Evolutionary conservation across 2,797 vertebrate species (phyloP).

Genomic region (Tachyglossus aculeatus): DNA sequence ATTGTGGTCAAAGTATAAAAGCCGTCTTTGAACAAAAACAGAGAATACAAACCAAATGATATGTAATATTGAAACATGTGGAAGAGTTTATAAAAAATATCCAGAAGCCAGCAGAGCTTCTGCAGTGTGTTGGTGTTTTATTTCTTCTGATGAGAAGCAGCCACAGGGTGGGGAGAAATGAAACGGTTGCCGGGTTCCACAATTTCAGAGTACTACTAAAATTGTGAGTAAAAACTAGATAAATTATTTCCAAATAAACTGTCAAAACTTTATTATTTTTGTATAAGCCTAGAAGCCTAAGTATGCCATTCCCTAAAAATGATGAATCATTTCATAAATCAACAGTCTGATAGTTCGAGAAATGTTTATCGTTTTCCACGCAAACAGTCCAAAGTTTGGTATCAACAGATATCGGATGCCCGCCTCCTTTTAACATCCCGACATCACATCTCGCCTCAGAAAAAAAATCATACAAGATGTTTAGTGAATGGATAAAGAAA

Average conservation of each 20-base stretch:
- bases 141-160: background rate
- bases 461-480: too few relatives aligned
- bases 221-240: conserved; percentile 8
- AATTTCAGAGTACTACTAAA: conserved; percentile 20
- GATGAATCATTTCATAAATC: too few relatives aligned
- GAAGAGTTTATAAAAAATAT: conserved; percentile 10
- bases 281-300: too few relatives aligned
- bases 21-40: background rate
- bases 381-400: too few relatives aligned
- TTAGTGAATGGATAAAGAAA: too few relatives aligned
- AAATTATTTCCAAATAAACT: background rate
- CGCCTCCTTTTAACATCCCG: too few relatives aligned
- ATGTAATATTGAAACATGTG: conserved; percentile 14
- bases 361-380: too few relatives aligned
- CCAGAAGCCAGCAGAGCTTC: conserved; percentile 1
- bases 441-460: too few relatives aligned
- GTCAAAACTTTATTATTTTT: too few relatives aligned
- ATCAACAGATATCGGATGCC: too few relatives aligned
- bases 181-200: conserved; percentile 4
- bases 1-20: conserved; percentile 26
- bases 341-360: too few relatives aligned
- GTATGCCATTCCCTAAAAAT: too few relatives aligned
- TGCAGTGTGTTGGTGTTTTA: conserved; percentile 2
- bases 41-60: background rate
- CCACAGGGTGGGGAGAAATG: background rate